A percentile compares a stretch with the other conserved stretches of the same genome.
These are phyloP conservation scores for Macrotus californicus DNA, from an alignment of 2,113 vertebrate genomes.

Conservation along the genomic window DNA sequence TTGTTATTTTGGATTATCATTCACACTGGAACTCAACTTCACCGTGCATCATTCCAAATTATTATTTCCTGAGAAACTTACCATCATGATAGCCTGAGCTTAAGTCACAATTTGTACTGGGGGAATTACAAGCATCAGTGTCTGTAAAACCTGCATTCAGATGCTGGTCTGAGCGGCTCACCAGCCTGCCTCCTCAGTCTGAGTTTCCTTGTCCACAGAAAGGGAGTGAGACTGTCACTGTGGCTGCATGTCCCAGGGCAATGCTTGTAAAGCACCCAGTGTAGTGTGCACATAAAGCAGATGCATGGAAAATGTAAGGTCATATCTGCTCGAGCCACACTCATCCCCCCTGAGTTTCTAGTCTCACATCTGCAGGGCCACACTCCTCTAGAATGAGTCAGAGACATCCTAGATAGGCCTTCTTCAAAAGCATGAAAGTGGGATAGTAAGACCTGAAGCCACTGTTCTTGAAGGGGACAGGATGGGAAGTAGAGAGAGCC, in stretches of 20 bases:
- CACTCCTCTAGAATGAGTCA: neutral
- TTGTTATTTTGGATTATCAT: conserved; percentile 7
- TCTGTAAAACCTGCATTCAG: neutral
- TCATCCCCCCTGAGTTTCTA: neutral
- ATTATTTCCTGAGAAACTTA: neutral
- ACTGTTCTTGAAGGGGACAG: rapidly evolving
- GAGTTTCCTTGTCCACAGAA: neutral
- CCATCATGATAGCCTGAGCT: neutral
- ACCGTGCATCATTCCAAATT: neutral
- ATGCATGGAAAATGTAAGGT: neutral
- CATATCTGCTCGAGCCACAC: rapidly evolving
- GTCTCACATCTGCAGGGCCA: neutral
- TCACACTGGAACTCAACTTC: neutral
- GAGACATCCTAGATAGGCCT: neutral
- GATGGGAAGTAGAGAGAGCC: neutral
- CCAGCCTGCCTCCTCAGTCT: neutral
- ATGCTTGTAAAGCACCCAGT: neutral
- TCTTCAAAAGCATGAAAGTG: neutral
- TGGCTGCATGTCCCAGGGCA: neutral
- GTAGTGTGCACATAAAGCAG: neutral
- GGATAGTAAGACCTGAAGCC: neutral
- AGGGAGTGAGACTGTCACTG: neutral
- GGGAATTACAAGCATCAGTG: neutral
- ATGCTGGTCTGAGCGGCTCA: neutral
- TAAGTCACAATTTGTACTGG: neutral